These are phyloP conservation scores for Drosophila neoperkinsi DNA, from an alignment of 2,888 invertebrate species.

Conservation along the genomic window DNA sequence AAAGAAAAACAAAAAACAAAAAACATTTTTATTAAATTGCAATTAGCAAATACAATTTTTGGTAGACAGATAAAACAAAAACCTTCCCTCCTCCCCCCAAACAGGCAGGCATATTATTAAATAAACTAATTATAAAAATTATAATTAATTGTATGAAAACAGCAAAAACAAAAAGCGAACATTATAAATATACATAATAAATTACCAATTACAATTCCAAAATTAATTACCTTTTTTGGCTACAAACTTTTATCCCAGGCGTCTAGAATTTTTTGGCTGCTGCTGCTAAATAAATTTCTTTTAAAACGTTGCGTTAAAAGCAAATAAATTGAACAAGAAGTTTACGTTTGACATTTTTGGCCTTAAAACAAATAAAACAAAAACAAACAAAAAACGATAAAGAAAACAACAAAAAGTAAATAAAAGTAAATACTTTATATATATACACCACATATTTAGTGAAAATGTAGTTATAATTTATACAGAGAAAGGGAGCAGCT, in stretches of 20 bases:
- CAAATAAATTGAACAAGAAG: constrained; percentile 28
- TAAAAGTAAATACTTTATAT: constrained; percentile 59
- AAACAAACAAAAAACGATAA: neutral
- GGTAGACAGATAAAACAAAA: constrained; percentile 21
- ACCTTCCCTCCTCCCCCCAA: constrained; percentile 2
- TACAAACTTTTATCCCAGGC: constrained; percentile 6
- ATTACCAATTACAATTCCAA: constrained; percentile 72
- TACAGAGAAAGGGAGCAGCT: constrained; percentile 76
- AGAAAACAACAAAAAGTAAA: constrained; percentile 39
- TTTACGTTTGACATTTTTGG: constrained; percentile 80
- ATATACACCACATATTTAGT: constrained; percentile 52
- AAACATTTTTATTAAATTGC: constrained; percentile 59
- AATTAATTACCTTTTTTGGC: constrained; percentile 16
- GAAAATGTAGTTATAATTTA: constrained; percentile 69
- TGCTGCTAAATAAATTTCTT: constrained; percentile 3
- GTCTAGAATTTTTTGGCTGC: constrained; percentile 4
- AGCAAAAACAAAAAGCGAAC: constrained; percentile 24
- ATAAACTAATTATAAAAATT: constrained; percentile 53
- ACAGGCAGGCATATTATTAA: constrained; percentile 59
- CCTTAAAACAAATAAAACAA: constrained; percentile 68
- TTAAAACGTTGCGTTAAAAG: constrained; percentile 2
- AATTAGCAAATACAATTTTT: constrained; percentile 44
- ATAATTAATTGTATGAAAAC: constrained; percentile 57
- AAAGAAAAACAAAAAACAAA: neutral
- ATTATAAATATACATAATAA: constrained; percentile 54